Evolutionary conservation across 2,113 vertebrate genomes (phyloP), one percentile per base, ranked within the genome.

Genomic region (Actenoides lindsayi): DNA sequence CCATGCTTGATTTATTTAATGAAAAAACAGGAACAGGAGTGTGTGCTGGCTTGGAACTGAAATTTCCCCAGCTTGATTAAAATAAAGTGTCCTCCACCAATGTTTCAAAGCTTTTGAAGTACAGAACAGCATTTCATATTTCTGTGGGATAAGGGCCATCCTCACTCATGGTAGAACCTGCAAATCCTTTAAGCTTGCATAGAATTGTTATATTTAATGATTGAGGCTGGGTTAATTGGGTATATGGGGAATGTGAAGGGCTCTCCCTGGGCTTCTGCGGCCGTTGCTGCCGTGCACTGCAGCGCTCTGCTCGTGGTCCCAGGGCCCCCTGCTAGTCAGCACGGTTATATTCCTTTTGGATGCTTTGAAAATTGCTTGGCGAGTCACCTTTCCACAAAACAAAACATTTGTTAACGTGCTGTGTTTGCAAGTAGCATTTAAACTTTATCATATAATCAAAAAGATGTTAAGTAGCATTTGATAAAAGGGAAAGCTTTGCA

Each of bases 101-200:
- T 77, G 62, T n/a, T 92, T 77, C 65, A 75, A 77, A 89, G 23
- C 28, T 81, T 69, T 90, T 92, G 80, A 79, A 91, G 33, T 69
- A 12, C 63, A 71, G 15, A 83, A 33, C 18, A 84, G 16, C 9
- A 62, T 64, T 94, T 64, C 12, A 2, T 65, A 16, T 65, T 95
- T 71, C 71, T 86, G 19, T 46, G 33, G 71, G 27, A 57, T 24
- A 27, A 64, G 44, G 44, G n/a, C 27, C 57, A 21, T 35, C 23
- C 5, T 85, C 64, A 24, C 12, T 83, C 62, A 28, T 28, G 8
- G 37, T 12, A 48, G 57, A 76, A 69, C 28, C n/a, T 68, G 42
- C 6, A 63, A 73, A 42, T 39, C 35, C 28, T 54, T 50, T 35
- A n/a, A 23, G 10, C 23, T 74, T 84, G n/a, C 24, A 31, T 7